Conservation (phyloP, 2,113 vertebrate species). For the Sylvietta virens region DNA sequence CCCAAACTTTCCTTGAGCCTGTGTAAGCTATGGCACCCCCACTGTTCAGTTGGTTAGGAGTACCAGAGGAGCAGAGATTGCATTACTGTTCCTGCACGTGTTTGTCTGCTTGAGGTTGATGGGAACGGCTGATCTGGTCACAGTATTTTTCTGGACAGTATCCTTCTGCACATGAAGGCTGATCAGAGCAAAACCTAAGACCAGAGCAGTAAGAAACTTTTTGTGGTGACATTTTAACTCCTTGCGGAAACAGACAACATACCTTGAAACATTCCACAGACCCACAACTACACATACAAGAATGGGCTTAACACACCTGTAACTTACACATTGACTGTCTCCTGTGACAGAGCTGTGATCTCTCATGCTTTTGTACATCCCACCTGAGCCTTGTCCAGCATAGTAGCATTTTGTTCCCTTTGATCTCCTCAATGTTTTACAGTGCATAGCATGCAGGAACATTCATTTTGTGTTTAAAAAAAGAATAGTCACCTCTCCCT, state of each 20-base stretch:
- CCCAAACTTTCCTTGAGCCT: background rate
- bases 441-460: background rate
- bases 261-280: background rate
- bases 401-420: background rate
- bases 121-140: background rate
- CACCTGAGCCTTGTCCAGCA: background rate
- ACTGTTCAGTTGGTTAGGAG: background rate
- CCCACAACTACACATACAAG: background rate
- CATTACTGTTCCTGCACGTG: background rate
- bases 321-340: background rate
- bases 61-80: background rate
- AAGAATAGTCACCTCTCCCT: background rate
- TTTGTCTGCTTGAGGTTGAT: background rate
- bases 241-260: background rate
- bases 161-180: background rate
- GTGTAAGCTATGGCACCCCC: background rate
- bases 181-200: background rate
- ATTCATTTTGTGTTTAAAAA: background rate
- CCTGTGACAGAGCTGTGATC: background rate
- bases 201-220: background rate
- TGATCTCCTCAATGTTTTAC: background rate
- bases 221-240: background rate
- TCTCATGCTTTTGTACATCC: background rate
- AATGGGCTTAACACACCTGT: background rate
- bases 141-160: background rate